Conservation (phyloP, 1,140 invertebrate genomes). For the Harpegnathos saltator region DNA sequence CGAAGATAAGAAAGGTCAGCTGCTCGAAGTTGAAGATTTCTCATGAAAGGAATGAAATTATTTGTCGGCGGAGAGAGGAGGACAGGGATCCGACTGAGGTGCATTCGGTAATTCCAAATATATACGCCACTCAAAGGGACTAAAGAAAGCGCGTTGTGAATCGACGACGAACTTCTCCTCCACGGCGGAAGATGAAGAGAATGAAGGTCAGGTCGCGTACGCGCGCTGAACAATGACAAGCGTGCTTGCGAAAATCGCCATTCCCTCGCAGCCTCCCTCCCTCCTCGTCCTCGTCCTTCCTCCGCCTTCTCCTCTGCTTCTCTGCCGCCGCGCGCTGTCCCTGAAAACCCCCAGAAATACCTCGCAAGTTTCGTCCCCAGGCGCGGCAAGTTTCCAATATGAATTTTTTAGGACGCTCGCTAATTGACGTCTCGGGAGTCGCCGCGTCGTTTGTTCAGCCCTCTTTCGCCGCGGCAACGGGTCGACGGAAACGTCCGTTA, state of each 20-base stretch:
- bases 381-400: slow-evolving; percentile 38
- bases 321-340: not conserved
- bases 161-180: too few relatives aligned
- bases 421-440: slow-evolving; percentile 71
- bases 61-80: too few relatives aligned
- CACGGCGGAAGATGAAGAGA: too few relatives aligned
- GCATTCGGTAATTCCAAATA: too few relatives aligned
- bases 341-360: not conserved
- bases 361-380: slow-evolving; percentile 35
- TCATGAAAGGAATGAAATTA: too few relatives aligned
- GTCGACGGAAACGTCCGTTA: slow-evolving; percentile 60
- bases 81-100: too few relatives aligned
- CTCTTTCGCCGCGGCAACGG: slow-evolving; percentile 61
- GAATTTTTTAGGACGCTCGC: slow-evolving; percentile 61
- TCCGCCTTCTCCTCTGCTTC: not conserved
- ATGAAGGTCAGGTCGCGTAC: too few relatives aligned
- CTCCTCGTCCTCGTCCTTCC: not conserved
- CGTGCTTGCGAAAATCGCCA: not conserved
- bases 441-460: slow-evolving; percentile 64
- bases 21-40: too few relatives aligned
- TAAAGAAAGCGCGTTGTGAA: too few relatives aligned
- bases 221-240: not conserved
- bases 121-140: too few relatives aligned
- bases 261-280: not conserved
- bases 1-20: too few relatives aligned